phyloP scores from a whole-genome alignment of 1,140 invertebrate species.

The Melanaphis sacchari region DNA sequence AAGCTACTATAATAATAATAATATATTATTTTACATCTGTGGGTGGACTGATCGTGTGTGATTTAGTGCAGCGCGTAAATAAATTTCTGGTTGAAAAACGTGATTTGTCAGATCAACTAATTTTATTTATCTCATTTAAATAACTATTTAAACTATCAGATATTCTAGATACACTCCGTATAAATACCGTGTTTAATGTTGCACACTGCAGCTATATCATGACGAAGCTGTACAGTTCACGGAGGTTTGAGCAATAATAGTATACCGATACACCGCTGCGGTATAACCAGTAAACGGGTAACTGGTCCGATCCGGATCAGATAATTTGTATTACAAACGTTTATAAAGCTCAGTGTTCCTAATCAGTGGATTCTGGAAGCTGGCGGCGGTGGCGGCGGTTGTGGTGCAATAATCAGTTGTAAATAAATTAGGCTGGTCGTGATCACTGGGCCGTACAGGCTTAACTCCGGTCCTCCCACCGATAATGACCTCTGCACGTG shows the following conservation, averaged over 20 bases:
- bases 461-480: not conserved
- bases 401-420: conserved; percentile 35
- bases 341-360: not conserved
- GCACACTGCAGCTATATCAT: not conserved
- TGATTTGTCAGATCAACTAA: not conserved
- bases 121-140: not conserved
- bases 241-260: not conserved
- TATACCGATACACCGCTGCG: not conserved
- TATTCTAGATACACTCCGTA: not conserved
- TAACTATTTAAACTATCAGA: not conserved
- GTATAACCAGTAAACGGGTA: not conserved
- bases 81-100: not conserved
- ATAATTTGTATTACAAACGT: not conserved
- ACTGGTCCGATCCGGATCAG: not conserved
- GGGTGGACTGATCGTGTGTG: not conserved
- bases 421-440: conserved; percentile 48
- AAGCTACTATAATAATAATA: not conserved
- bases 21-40: not conserved
- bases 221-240: not conserved
- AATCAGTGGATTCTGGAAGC: not conserved
- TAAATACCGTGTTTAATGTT: not conserved
- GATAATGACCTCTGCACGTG: conserved; percentile 52
- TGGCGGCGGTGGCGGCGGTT: not conserved
- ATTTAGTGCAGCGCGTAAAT: not conserved
- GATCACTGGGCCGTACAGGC: conserved; percentile 18